Conservation (phyloP, 1,140 invertebrate genomes). For the Oreohelix idahoensis region DNA sequence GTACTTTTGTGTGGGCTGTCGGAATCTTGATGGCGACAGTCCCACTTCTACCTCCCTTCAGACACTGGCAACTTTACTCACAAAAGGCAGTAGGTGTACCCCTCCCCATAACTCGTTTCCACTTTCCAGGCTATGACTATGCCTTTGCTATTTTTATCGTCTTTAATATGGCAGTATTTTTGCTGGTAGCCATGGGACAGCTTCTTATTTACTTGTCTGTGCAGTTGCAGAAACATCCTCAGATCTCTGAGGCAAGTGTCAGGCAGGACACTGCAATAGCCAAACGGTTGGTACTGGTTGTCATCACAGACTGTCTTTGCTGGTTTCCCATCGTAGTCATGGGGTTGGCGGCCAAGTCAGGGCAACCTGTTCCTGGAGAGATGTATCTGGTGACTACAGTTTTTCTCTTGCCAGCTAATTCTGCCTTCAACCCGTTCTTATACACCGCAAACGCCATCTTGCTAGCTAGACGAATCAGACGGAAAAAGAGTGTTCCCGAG, state of each 20-base stretch:
- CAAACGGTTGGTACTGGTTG: constrained; percentile 38
- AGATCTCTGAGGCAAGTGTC: constrained; percentile 1
- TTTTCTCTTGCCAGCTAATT: constrained; percentile 53
- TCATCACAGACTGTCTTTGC: constrained; percentile 45
- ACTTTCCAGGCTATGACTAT: constrained; percentile 47
- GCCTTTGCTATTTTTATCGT: constrained; percentile 46
- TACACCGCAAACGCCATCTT: constrained; percentile 45
- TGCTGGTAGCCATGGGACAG: constrained; percentile 46
- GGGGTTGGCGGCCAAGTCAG: constrained; percentile 44
- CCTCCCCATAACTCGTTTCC: constrained; percentile 43
- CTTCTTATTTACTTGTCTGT: constrained; percentile 44
- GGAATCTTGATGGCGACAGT: constrained; percentile 37
- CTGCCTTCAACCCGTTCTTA: constrained; percentile 55
- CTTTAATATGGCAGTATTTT: constrained; percentile 48
- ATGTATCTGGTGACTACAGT: constrained; percentile 51
- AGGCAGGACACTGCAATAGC: constrained; percentile 43
- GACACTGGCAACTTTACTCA: constrained; percentile 46
- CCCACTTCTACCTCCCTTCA: constrained; percentile 32
- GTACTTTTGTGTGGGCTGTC: constrained; percentile 34
- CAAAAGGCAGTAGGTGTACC: constrained; percentile 49
- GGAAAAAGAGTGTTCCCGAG: not conserved
- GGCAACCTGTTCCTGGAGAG: constrained; percentile 44
- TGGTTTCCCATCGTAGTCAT: constrained; percentile 42
- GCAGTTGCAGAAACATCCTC: not conserved
- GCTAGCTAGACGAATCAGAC: not conserved